Evolutionary conservation across 1,140 invertebrate genomes (phyloP).

Genomic region (Galleria mellonella): DNA sequence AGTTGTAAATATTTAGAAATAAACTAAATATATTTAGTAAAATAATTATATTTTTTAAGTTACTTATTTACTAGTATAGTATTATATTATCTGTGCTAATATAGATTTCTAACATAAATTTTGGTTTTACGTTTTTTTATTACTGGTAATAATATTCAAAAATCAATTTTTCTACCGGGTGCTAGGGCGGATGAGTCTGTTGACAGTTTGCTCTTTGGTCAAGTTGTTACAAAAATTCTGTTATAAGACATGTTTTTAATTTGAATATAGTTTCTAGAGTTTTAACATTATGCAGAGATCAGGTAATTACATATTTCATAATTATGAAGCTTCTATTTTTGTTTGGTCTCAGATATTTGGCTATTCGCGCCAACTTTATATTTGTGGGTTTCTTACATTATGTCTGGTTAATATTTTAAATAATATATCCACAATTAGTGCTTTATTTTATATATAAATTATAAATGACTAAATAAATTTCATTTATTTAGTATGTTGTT

Average conservation of each 20-base stretch:
- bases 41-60: too few relatives aligned
- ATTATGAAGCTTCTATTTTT: not conserved
- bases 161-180: slow-evolving; percentile 69
- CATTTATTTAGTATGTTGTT: too few relatives aligned
- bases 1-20: too few relatives aligned
- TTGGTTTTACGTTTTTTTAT: not conserved
- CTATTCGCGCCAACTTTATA: slow-evolving; percentile 43
- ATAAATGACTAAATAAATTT: too few relatives aligned
- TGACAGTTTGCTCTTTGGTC: slow-evolving; percentile 69
- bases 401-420: not conserved
- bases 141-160: slow-evolving; percentile 59
- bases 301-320: slow-evolving; percentile 39
- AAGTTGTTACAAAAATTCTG: slow-evolving; percentile 40
- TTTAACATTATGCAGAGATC: slow-evolving; percentile 70
- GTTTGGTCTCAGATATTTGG: not conserved
- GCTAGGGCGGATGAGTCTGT: slow-evolving; percentile 62
- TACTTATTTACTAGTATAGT: too few relatives aligned
- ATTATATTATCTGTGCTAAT: too few relatives aligned
- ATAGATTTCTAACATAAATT: too few relatives aligned
- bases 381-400: not conserved
- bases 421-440: too few relatives aligned
- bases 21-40: too few relatives aligned
- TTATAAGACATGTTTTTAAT: slow-evolving; percentile 58
- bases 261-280: slow-evolving; percentile 39
- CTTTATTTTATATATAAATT: too few relatives aligned